Evolutionary conservation across 2,888 invertebrate genomes (phyloP), one percentile per base, ranked within the genome.

Genomic region (Mythimna loreyi): DNA sequence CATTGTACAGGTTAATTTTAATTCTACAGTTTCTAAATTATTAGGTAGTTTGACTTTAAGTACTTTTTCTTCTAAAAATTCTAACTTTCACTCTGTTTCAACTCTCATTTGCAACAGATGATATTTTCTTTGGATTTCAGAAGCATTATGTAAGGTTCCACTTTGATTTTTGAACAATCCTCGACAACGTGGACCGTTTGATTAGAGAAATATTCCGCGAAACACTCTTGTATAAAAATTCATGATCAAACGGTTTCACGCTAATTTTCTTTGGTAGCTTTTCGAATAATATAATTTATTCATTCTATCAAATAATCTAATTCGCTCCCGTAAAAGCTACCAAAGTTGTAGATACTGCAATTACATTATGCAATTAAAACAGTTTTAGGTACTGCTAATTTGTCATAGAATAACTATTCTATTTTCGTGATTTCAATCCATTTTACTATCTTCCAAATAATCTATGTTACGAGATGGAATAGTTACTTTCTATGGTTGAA

Each of bases 101-200:
- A 92, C 87, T 92, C 88, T 89, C 91, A 92, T 92, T 90, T 92
- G 90, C 92, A 92, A 92, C 91, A 91, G 91, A 92, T 90, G 89
- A 90, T 81, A 85, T 81, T 90, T 91, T 91, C 89, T 92, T 92
- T 93, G 92, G 91, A 92, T 92, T 89, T 91, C 89, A 90, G 90
- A 92, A 83, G 84, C 85, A 93, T 91, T 90, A 91, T 89, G 92
- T 93, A 93, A 93, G 92, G 87, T 89, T 91, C 81, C 83, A 86
- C 80, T 90, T 89, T 89, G 80, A 90, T 89, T 89, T 87, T 88
- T 89, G 80, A 85, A 80, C 82, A 85, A 87, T 86, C 75, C 75
- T 87, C 72, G 61, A 83, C 72, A 77, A 85, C 77, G 84, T 85
- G 83, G 67, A 72, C 85, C 86, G 84, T 89, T 91, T 91, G 89